Percentiles rank a stretch among this genome's conserved stretches.
These are phyloP conservation scores for Orthosia gothica DNA, from an alignment of 2,888 invertebrate genomes.

Conservation along the genomic window DNA sequence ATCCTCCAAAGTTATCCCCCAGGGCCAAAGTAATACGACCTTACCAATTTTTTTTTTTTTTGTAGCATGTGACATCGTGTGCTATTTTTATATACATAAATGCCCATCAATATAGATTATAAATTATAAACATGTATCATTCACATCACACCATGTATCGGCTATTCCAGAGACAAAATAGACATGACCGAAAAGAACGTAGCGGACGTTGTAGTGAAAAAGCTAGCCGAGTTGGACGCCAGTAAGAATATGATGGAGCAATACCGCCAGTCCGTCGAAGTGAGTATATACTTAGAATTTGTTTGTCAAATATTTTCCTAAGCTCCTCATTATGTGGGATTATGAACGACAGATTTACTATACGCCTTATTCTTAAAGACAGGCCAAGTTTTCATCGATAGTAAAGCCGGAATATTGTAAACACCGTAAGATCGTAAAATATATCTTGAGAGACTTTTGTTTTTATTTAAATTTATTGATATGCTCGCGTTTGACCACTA, in stretches of 20 bases:
- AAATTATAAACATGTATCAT: background rate
- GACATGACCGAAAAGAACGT: conserved; percentile 87
- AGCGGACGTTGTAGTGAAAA: conserved; percentile 88
- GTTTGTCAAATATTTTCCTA: too few relatives aligned
- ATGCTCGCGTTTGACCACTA: too few relatives aligned
- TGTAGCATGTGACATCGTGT: background rate
- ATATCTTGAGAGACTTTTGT: too few relatives aligned
- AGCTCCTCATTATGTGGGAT: background rate
- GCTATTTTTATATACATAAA: background rate
- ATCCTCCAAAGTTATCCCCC: too few relatives aligned
- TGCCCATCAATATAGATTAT: background rate
- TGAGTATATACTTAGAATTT: conserved; percentile 74
- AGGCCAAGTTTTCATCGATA: background rate
- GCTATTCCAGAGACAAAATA: conserved; percentile 85
- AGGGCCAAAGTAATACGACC: too few relatives aligned
- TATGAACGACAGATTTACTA: background rate
- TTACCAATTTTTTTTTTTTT: too few relatives aligned
- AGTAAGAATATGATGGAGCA: conserved; percentile 87
- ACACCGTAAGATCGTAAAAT: too few relatives aligned
- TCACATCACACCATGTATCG: conserved; percentile 33
- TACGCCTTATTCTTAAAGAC: background rate
- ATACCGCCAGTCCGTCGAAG: conserved; percentile 87
- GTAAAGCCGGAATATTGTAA: too few relatives aligned
- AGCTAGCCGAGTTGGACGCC: conserved; percentile 87
- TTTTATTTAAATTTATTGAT: too few relatives aligned